Conservation (phyloP, 1,140 invertebrate genomes). For the Zaprionus inermis region DNA sequence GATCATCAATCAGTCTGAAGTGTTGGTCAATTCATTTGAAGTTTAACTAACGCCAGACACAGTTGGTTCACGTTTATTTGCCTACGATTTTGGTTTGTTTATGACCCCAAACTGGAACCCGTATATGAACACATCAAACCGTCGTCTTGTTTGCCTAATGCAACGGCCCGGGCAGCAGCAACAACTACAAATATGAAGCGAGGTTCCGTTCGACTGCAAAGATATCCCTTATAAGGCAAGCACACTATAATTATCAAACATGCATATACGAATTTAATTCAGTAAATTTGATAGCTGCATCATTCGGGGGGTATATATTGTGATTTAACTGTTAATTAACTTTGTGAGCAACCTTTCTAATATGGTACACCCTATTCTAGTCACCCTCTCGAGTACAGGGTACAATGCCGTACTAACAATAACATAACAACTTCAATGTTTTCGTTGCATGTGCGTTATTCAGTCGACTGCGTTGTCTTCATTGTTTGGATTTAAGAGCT, state of each 20-base stretch:
- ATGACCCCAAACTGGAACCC: conserved; percentile 15
- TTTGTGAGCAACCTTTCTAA: neutral
- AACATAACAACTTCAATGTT: conserved; percentile 39
- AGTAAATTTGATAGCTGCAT: neutral
- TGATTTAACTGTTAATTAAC: neutral
- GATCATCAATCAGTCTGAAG: conserved; percentile 29
- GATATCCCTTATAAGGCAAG: neutral
- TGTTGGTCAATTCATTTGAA: conserved; percentile 25
- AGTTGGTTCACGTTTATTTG: conserved; percentile 26
- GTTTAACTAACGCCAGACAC: conserved; percentile 16
- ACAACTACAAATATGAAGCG: neutral
- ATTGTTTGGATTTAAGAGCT: conserved; percentile 45
- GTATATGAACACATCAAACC: conserved; percentile 14
- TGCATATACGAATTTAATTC: neutral
- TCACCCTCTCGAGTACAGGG: neutral
- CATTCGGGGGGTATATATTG: too few species aligned
- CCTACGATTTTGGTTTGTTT: conserved; percentile 37
- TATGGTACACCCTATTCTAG: neutral
- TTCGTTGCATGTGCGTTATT: conserved; percentile 30
- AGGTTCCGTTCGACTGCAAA: neutral
- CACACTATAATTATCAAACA: too few species aligned
- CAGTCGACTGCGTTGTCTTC: conserved; percentile 28
- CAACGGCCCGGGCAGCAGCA: neutral
- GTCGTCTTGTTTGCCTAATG: conserved; percentile 21
- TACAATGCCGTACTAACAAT: conserved; percentile 21